Evolutionary conservation across 2,888 invertebrate species (phyloP), one percentile per base, ranked within the genome.

Genomic region (Philaethria dido): DNA sequence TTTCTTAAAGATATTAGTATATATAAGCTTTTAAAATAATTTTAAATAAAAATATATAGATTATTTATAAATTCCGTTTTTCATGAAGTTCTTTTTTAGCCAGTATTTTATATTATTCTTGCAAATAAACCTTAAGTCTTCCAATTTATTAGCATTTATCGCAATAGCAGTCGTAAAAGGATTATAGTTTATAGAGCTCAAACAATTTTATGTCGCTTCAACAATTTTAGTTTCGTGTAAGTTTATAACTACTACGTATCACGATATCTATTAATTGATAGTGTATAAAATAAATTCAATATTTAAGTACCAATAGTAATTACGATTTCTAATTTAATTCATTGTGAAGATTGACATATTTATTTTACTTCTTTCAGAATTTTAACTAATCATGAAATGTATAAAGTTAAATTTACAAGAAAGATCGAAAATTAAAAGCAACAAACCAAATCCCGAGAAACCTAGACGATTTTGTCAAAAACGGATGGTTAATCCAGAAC

Each of bases 391-490:
- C n/a, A 93, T 93, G 93, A 86, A 88, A 75, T 93, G 93, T 74
- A 86, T 87, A 0, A 82, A 85, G 57, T 74, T 92, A 3, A 82
- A 85, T 18, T 81, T 93, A 3, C 88, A 87, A 68, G 89, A 92
- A 69, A 79, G 92, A 69, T 74, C 77, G 1, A 88, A 84, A 62
- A 69, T 77, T 0, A 77, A 79, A 48, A 50, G 68, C 39, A 29
- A 11, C 6, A 75, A 73, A 61, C 48, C 66, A n/a, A 67, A 69
- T 2, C 62, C 63, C 0, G 81, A 83, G 2, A 85, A 82, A 67
- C 86, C 87, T 0, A 75, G 84, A n/a, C 78, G 90, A 66, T 89
- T 84, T 75, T 93, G 93, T 70, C 92, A 93, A 73, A 87, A 84
- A 68, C 80, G 87, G 13, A 74, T 92, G 79, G 84, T 91, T 1